Percentiles rank a stretch among this genome's conserved stretches.
Conservation (phyloP, 2,888 invertebrate species). For the Caenorhabditis sinica region DNA sequence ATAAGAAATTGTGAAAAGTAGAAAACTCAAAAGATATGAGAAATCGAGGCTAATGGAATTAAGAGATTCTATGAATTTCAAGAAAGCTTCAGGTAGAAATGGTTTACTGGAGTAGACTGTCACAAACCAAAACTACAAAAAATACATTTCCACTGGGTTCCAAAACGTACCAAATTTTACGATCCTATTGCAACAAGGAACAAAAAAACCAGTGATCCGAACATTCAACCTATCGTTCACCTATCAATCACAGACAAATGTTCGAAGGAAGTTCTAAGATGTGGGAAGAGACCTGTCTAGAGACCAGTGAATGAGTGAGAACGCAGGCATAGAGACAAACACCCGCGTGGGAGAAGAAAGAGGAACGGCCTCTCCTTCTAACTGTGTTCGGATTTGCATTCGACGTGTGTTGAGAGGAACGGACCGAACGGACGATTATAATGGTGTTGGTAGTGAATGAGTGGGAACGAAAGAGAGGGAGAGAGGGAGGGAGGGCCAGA, state of each 20-base stretch:
- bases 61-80: no score
- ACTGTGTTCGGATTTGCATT: slow-evolving; percentile 56
- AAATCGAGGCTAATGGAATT: no score
- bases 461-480: slow-evolving; percentile 6
- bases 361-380: slow-evolving; percentile 2
- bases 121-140: not conserved
- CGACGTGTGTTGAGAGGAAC: slow-evolving; percentile 7
- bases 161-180: no score
- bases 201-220: not conserved
- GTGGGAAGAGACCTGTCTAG: slow-evolving; percentile 16
- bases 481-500: not conserved
- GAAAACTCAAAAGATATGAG: no score
- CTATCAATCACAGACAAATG: slow-evolving; percentile 39
- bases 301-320: slow-evolving; percentile 14
- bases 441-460: slow-evolving; percentile 12
- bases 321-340: slow-evolving; percentile 55
- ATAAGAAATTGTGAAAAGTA: no score
- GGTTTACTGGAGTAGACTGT: no score
- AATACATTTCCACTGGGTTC: not conserved
- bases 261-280: slow-evolving; percentile 30
- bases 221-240: slow-evolving; percentile 36
- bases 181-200: not conserved
- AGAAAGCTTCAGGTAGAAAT: no score
- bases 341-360: slow-evolving; percentile 2
- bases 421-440: slow-evolving; percentile 37